Evolutionary conservation across 92 coral and sea anemone species (phyloP).

Genomic region (Phymanthus crucifer): DNA sequence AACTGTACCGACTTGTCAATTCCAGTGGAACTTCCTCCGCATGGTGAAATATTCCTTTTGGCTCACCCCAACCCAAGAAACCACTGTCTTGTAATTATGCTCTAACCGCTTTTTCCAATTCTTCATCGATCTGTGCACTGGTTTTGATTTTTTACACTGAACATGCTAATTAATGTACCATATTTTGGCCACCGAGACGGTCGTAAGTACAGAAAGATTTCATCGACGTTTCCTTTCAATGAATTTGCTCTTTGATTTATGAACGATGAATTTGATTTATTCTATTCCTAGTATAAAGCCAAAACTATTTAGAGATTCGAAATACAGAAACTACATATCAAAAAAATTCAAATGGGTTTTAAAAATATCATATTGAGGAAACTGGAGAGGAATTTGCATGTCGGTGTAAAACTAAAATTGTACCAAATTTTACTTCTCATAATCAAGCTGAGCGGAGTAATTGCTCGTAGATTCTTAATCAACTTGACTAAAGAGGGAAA

Average conservation of each 20-base stretch:
- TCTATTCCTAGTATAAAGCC: background rate
- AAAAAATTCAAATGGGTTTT: background rate
- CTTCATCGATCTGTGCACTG: background rate
- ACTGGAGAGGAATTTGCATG: too few relatives aligned
- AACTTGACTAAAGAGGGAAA: background rate
- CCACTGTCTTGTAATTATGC: background rate
- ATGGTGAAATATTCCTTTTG: too few relatives aligned
- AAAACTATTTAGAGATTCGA: background rate
- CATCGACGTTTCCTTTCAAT: background rate
- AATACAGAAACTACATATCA: background rate
- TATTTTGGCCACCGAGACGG: background rate
- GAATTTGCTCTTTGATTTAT: background rate
- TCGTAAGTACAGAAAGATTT: background rate
- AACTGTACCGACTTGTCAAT: too few relatives aligned
- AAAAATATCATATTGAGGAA: background rate
- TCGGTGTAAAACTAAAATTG: background rate
- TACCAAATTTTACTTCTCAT: background rate
- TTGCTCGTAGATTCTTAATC: background rate
- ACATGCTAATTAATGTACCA: background rate
- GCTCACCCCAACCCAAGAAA: too few relatives aligned
- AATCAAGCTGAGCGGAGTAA: background rate
- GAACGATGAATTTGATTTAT: background rate
- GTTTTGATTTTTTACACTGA: background rate
- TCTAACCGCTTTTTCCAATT: background rate
- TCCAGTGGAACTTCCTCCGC: too few relatives aligned